Base-by-base conservation (phyloP, 2,113 vertebrate genomes). In the Lamprologus callipterus region DNA sequence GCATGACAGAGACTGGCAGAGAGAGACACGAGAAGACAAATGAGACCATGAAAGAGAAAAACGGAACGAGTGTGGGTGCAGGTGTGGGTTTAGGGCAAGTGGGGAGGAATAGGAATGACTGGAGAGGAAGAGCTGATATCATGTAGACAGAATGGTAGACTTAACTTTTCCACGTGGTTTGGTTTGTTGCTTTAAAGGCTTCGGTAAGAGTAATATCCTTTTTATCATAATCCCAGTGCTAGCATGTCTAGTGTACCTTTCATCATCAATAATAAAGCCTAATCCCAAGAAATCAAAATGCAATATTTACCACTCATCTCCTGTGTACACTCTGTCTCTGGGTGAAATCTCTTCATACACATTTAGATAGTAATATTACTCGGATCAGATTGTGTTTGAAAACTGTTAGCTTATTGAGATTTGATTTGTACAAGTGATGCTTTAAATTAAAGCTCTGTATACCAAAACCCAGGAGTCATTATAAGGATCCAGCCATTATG, bases 1-100 rank as follows among this genome's bases (percentile, higher is more conserved):
- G 93, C 88, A 88, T 92, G 89, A 91, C 93, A 94, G 91, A 94
- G 94, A 92, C 78, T 91, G 91, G 90, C 92, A 93, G 90, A 89
- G 92, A 92, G 90, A 92, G 90, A 92, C 90, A 26, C 85, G 35
- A 80, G 73, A 92, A 91, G 92, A 95, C 93, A 94, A 94, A 92
- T 93, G 92, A 92, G 90, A 91, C 88, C 88, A 85, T 87, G 92
- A 94, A 86, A 89, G 86, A 86, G 90, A 70, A 86, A 89, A 89
- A 91, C 83, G 84, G 45, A 87, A 91, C n/a, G 45, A 75, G 40
- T 87, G 53, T 47, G 65, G 54, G 89, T 80, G 87, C 81, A 80
- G 85, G 11, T 83, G 86, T 42, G 54, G 82, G 89, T 91, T 85
- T 81, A 81, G 47, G 87, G 82, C 85, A 83, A 80, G 65, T 33